Evolutionary conservation across 1,140 invertebrate species (phyloP).

Genomic region (Chironomus striatipennis): DNA sequence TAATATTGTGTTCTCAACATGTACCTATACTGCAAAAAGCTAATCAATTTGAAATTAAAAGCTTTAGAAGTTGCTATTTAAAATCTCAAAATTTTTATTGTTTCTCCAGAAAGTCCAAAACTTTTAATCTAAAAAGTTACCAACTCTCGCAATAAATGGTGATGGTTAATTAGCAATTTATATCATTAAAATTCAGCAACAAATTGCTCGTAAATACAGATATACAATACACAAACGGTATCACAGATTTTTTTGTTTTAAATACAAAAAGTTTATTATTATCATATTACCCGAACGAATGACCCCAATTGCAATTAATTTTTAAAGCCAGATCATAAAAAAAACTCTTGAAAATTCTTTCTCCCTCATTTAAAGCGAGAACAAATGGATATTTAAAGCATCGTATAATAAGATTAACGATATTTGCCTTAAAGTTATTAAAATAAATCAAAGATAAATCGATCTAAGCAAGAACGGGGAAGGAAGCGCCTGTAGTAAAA

Average conservation of each 20-base stretch:
- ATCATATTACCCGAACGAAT: background rate
- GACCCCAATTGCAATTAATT: background rate
- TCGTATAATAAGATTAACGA: background rate
- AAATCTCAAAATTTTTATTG: too few species aligned
- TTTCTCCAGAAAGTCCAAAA: too few species aligned
- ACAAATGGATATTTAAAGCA: too few species aligned
- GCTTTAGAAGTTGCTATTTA: too few species aligned
- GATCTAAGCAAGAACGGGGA: background rate
- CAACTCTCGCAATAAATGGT: too few species aligned
- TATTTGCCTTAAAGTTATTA: background rate
- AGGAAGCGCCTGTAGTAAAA: background rate
- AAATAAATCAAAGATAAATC: conserved; percentile 8
- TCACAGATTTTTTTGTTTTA: too few species aligned
- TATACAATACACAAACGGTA: background rate
- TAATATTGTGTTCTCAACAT: too few species aligned
- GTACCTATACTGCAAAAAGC: too few species aligned
- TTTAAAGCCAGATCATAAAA: background rate
- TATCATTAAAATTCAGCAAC: background rate
- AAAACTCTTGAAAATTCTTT: background rate
- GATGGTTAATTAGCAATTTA: background rate
- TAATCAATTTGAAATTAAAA: too few species aligned
- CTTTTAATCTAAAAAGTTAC: too few species aligned
- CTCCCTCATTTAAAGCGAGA: background rate
- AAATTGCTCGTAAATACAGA: background rate
- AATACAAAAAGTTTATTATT: background rate